Evolutionary conservation across 2,888 invertebrate species (phyloP).

Genomic region (Mechanitis mazaeus): DNA sequence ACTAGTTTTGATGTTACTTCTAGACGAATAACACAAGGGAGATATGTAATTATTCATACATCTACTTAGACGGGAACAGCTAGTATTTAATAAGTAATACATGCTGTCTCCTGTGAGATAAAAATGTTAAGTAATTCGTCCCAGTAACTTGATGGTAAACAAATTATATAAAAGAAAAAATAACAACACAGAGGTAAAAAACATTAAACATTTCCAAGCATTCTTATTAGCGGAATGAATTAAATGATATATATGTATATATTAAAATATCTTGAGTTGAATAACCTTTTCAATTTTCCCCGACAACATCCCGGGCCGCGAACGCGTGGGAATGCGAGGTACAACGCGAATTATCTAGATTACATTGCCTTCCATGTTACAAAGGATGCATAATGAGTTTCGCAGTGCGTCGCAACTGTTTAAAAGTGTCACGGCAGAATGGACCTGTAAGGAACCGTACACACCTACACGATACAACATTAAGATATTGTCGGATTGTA

Average conservation of each 20-base stretch:
- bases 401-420: slow-evolving; percentile 28
- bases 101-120: too few species aligned
- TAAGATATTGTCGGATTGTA: too few species aligned
- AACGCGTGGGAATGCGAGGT: slow-evolving; percentile 40
- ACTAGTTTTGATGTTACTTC: too few species aligned
- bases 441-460: slow-evolving; percentile 11
- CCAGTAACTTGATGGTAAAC: not conserved
- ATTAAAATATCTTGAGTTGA: slow-evolving; percentile 18
- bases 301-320: slow-evolving; percentile 27
- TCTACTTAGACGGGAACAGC: too few species aligned
- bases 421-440: slow-evolving; percentile 29
- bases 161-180: not conserved
- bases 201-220: not conserved
- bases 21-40: too few species aligned
- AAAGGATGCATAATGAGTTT: slow-evolving; percentile 34
- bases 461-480: not conserved
- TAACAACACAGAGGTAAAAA: not conserved
- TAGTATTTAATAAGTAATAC: too few species aligned
- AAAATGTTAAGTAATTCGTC: too few species aligned
- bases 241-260: slow-evolving; percentile 1
- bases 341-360: slow-evolving; percentile 35
- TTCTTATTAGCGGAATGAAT: not conserved
- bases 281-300: slow-evolving; percentile 28
- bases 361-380: slow-evolving; percentile 30
- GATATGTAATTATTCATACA: too few species aligned